phyloP scores from a whole-genome alignment of 1,140 invertebrate genomes.

The Apis florea region DNA sequence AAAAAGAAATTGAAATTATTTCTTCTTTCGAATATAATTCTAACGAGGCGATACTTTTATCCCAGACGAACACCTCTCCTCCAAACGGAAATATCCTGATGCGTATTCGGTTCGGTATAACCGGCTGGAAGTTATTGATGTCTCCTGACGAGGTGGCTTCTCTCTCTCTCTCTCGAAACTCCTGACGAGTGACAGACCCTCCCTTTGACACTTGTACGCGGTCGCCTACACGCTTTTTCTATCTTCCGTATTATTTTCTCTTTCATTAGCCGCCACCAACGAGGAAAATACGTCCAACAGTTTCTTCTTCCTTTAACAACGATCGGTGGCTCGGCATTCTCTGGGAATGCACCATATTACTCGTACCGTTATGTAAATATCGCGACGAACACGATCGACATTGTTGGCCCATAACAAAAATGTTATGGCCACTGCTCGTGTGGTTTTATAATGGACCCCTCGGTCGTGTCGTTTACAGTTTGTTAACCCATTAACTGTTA shows the following conservation, averaged over 20 bases:
- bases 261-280: conserved; percentile 49
- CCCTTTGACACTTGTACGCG: conserved; percentile 51
- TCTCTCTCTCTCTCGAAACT: not conserved
- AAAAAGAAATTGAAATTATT: too few relatives aligned
- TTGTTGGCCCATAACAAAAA: not conserved
- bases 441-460: not conserved
- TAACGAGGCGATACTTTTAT: conserved; percentile 10
- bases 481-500: not conserved
- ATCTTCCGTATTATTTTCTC: conserved; percentile 46
- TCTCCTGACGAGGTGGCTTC: conserved; percentile 45
- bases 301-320: not conserved
- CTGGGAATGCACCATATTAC: not conserved
- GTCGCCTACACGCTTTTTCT: conserved; percentile 23
- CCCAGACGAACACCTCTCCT: conserved; percentile 16
- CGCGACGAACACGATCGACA: not conserved
- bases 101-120: conserved; percentile 42
- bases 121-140: conserved; percentile 60
- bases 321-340: not conserved
- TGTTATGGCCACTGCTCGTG: not conserved
- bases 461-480: not conserved
- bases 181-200: conserved; percentile 55
- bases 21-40: not conserved
- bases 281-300: conserved; percentile 16
- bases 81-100: conserved; percentile 48
- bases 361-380: conserved; percentile 4